Conservation (phyloP, 2,797 vertebrate genomes). For the Acanthiza pusilla region DNA sequence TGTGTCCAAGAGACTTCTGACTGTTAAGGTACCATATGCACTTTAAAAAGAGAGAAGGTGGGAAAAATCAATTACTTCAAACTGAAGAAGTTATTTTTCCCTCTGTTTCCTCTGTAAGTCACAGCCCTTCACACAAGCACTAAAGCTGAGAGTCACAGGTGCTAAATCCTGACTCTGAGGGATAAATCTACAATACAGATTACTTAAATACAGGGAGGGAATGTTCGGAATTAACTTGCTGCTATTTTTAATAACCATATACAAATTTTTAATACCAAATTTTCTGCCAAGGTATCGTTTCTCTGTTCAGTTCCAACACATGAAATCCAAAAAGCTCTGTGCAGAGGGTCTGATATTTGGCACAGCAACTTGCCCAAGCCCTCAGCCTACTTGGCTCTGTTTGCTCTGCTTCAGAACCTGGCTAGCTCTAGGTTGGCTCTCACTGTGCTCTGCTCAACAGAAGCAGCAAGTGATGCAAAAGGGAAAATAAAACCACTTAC, state of each 20-base stretch:
- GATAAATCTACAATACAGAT: neutral
- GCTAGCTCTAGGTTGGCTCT: neutral
- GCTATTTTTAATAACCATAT: neutral
- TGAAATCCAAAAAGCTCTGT: neutral
- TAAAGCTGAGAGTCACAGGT: neutral
- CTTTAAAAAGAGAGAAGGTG: slow-evolving; percentile 68
- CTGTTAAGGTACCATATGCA: slow-evolving; percentile 96
- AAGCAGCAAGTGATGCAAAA: neutral
- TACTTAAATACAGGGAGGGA: neutral
- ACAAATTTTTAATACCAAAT: neutral
- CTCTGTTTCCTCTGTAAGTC: neutral
- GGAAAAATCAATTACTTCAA: neutral
- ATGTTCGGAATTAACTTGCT: neutral
- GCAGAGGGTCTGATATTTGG: neutral
- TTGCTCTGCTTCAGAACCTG: neutral
- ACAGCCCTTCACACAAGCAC: neutral
- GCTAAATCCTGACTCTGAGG: neutral
- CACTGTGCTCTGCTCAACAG: neutral
- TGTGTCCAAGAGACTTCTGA: slow-evolving; percentile 96
- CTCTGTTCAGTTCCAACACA: neutral
- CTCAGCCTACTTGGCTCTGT: neutral
- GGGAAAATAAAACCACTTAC: slow-evolving; percentile 72
- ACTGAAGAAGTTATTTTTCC: neutral
- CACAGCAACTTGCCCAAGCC: neutral
- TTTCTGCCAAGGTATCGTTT: neutral